Conservation (phyloP, 2,888 invertebrate species). For the Deilephila porcellus region DNA sequence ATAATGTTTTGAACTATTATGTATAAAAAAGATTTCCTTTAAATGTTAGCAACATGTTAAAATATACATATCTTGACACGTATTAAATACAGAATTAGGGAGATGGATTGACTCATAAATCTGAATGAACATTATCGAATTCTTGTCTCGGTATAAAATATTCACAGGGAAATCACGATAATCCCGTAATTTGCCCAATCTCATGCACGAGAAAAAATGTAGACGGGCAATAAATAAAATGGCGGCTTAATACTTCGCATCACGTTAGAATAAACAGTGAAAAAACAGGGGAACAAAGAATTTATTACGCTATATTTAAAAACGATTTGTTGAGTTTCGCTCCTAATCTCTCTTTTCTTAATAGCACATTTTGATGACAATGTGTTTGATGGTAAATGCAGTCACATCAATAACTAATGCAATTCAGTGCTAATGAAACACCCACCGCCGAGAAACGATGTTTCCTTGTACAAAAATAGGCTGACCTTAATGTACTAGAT, state of each 20-base stretch:
- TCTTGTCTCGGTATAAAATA: background rate
- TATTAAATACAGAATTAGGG: too few species aligned
- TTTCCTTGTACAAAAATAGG: too few species aligned
- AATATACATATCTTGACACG: too few species aligned
- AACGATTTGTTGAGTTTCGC: background rate
- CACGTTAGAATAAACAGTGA: background rate
- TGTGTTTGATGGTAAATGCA: background rate
- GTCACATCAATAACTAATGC: background rate
- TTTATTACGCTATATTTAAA: background rate
- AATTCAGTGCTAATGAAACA: background rate
- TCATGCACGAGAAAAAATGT: background rate
- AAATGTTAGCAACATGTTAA: too few species aligned
- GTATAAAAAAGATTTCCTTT: too few species aligned
- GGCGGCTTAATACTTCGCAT: background rate
- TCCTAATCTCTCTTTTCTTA: slow-evolving; percentile 1
- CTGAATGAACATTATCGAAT: too few species aligned
- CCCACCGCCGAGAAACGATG: too few species aligned
- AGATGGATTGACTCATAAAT: too few species aligned
- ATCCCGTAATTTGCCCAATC: background rate
- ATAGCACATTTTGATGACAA: background rate
- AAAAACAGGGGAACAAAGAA: background rate
- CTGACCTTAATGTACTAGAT: background rate
- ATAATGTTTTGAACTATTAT: too few species aligned
- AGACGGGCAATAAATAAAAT: background rate
- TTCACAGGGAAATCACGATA: background rate